Percentiles rank a stretch among this genome's conserved stretches.
Evolutionary conservation across 2,113 vertebrate genomes (phyloP).

Genomic region (Upupa epops): DNA sequence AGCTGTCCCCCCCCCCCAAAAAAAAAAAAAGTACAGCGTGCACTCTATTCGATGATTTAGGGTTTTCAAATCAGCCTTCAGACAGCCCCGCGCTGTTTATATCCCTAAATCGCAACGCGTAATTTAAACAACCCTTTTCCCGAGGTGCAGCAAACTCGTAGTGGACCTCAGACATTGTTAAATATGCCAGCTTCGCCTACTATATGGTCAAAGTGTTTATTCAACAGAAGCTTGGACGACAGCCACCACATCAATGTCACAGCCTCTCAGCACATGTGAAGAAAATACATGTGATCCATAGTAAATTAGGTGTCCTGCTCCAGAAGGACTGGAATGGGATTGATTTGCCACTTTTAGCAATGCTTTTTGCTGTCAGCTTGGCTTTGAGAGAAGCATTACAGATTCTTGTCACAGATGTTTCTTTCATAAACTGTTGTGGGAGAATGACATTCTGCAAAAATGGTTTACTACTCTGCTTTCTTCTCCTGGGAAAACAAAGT

Average conservation of each 20-base stretch:
- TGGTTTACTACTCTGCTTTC: constrained; percentile 82
- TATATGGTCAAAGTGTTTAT: constrained; percentile 84
- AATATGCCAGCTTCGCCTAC: constrained; percentile 78
- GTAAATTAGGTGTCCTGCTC: constrained; percentile 87
- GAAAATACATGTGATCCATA: constrained; percentile 86
- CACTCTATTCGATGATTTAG: constrained; percentile 6
- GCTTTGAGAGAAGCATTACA: constrained; percentile 81
- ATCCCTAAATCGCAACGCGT: constrained; percentile 13
- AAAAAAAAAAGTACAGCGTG: neutral
- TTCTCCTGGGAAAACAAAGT: constrained; percentile 82
- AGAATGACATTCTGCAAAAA: constrained; percentile 84
- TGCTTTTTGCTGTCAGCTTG: constrained; percentile 79
- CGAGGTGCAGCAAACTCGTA: constrained; percentile 51
- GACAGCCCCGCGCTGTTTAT: constrained; percentile 29
- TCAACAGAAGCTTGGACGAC: constrained; percentile 85
- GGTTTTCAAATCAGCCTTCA: constrained; percentile 57
- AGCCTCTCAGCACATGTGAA: constrained; percentile 80
- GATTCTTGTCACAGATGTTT: constrained; percentile 88
- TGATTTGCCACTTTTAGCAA: constrained; percentile 79
- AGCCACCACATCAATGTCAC: constrained; percentile 83
- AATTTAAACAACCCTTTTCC: constrained; percentile 61
- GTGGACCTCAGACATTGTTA: constrained; percentile 62
- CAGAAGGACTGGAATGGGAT: constrained; percentile 75
- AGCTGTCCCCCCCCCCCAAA: neutral
- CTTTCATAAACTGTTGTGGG: constrained; percentile 86